Evolutionary conservation across 2,888 invertebrate species (phyloP).

Genomic region (Pelosia muscerda): DNA sequence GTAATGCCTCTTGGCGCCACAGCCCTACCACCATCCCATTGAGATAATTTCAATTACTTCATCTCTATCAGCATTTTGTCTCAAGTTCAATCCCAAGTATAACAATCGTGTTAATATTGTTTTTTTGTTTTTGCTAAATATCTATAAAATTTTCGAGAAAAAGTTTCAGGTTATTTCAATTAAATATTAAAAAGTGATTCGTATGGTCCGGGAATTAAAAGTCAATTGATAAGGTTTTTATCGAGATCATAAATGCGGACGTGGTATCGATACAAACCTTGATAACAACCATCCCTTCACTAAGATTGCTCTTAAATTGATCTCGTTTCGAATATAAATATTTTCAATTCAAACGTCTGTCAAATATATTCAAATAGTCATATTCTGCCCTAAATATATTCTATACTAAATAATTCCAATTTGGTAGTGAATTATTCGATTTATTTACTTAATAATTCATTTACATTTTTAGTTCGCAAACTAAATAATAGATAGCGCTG

Average conservation of each 20-base stretch:
- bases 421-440: too few species aligned
- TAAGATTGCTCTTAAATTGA: neutral
- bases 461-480: constrained; percentile 23
- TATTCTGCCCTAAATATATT: too few species aligned
- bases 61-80: neutral
- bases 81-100: neutral
- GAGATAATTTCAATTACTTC: neutral
- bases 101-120: neutral
- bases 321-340: neutral
- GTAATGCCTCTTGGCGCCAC: constrained; percentile 7
- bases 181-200: neutral
- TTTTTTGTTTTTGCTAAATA: neutral
- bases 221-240: neutral
- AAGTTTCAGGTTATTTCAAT: neutral
- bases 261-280: too few species aligned
- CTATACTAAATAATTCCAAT: neutral
- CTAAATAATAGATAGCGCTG: constrained; percentile 40
- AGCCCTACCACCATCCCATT: neutral
- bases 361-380: too few species aligned
- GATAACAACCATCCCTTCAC: neutral
- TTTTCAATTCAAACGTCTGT: neutral
- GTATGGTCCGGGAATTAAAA: neutral
- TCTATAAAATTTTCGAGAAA: neutral
- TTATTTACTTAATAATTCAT: neutral
- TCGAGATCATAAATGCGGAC: neutral